These are phyloP conservation scores for Phalanger gymnotis DNA, from an alignment of 2,797 vertebrate genomes.

Conservation along the genomic window DNA sequence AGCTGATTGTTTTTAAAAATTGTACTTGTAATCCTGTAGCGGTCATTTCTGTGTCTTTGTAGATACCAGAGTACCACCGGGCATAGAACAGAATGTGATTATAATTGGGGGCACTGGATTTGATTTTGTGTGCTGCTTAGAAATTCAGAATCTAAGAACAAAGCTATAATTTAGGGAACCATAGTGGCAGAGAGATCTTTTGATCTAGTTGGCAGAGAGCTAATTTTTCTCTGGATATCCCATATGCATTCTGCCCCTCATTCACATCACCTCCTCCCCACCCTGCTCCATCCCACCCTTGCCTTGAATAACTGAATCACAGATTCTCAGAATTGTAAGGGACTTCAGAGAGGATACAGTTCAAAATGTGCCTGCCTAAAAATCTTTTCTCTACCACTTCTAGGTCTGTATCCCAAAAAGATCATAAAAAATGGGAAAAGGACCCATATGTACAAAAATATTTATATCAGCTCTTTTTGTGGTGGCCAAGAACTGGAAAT, in stretches of 20 bases:
- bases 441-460: too few species aligned
- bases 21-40: conserved; percentile 14
- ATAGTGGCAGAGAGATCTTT: neutral
- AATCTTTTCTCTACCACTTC: neutral
- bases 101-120: neutral
- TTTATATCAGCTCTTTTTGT: too few species aligned
- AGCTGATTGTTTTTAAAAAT: conserved; percentile 62
- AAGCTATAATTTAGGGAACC: neutral
- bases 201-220: neutral
- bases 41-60: conserved; percentile 49
- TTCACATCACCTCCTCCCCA: neutral
- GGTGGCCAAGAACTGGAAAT: too few species aligned
- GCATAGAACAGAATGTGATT: neutral
- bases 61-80: neutral
- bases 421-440: too few species aligned
- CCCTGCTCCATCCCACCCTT: too few species aligned
- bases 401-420: too few species aligned
- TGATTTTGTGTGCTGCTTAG: conserved; percentile 33
- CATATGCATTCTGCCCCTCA: neutral
- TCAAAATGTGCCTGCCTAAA: too few species aligned
- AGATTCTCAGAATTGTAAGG: neutral
- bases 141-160: conserved; percentile 32
- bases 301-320: neutral
- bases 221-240: neutral
- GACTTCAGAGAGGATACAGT: neutral